Evolutionary conservation across 2,113 vertebrate species (phyloP).

Genomic region (Anoplopoma fimbria): DNA sequence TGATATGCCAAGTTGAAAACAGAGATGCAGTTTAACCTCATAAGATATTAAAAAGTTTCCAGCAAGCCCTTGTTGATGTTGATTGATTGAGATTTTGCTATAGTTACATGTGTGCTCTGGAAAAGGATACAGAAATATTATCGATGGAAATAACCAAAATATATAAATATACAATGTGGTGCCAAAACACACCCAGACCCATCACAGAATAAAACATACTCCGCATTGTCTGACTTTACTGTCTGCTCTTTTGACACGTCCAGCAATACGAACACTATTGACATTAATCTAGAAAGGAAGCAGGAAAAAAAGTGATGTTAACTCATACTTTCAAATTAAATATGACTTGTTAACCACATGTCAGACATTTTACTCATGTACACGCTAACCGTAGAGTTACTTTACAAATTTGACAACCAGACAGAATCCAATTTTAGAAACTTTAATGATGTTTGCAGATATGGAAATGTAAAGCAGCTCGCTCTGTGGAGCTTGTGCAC

Average conservation of each 20-base stretch:
- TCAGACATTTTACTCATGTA: background rate
- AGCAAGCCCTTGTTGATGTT: background rate
- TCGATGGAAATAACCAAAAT: background rate
- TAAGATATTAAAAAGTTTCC: background rate
- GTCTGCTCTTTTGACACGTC: slow-evolving; percentile 1
- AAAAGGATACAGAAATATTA: background rate
- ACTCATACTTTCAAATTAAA: slow-evolving; percentile 47
- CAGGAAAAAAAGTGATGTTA: slow-evolving; percentile 7
- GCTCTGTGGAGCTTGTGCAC: background rate
- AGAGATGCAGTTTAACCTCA: background rate
- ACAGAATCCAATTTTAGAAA: slow-evolving; percentile 45
- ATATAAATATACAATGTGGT: background rate
- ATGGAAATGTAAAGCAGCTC: slow-evolving; percentile 47
- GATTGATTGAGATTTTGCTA: background rate
- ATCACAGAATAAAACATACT: background rate
- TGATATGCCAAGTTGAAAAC: background rate
- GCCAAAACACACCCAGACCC: background rate
- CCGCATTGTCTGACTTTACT: background rate
- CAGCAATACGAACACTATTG: slow-evolving; percentile 15
- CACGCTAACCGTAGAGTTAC: slow-evolving; percentile 9
- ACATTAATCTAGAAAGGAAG: slow-evolving; percentile 17
- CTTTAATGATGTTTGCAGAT: slow-evolving; percentile 63
- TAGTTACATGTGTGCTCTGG: background rate
- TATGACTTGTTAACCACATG: slow-evolving; percentile 23
- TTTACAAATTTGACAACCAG: slow-evolving; percentile 44